A percentile compares a stretch with the other conserved stretches of the same genome.
phyloP scores from a whole-genome alignment of 2,888 invertebrate species.

The Acanthacorydalis orientalis region DNA sequence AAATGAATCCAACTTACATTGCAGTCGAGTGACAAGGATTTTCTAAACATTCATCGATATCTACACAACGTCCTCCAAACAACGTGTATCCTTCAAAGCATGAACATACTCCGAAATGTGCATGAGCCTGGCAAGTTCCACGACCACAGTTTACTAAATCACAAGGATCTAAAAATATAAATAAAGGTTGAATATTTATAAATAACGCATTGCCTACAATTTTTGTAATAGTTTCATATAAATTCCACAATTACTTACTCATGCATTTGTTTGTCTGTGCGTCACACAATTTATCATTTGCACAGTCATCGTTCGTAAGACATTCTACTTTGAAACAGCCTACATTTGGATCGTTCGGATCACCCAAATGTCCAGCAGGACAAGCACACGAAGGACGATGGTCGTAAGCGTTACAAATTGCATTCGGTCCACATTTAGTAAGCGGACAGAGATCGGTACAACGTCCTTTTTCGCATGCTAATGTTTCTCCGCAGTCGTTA shows the following conservation, averaged over 20 bases:
- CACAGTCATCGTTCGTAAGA: conserved; percentile 56
- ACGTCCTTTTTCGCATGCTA: conserved; percentile 58
- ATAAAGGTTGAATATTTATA: conserved; percentile 1
- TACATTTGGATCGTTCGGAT: conserved; percentile 53
- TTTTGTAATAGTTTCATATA: background rate
- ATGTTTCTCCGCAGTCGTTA: conserved; percentile 54
- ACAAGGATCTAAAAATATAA: conserved; percentile 50
- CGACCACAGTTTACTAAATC: conserved; percentile 61
- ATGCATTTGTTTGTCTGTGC: conserved; percentile 57
- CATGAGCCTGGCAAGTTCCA: conserved; percentile 55
- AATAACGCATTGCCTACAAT: conserved; percentile 5
- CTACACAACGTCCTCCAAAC: conserved; percentile 49
- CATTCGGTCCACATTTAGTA: conserved; percentile 58
- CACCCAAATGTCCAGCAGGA: conserved; percentile 66
- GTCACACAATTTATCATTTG: conserved; percentile 59
- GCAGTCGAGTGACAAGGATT: conserved; percentile 69
- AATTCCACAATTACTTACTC: conserved; percentile 31
- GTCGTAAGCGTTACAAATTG: conserved; percentile 53
- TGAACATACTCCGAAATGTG: conserved; percentile 55
- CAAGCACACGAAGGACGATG: conserved; percentile 62
- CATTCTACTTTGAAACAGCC: conserved; percentile 87
- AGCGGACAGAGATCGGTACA: conserved; percentile 68
- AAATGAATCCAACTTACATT: conserved; percentile 23
- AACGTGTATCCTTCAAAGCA: conserved; percentile 62
- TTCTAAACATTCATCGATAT: conserved; percentile 62